Evolutionary conservation across 2,113 vertebrate species (phyloP), one percentile per base, ranked within the genome.

Genomic region (Channa maculata): DNA sequence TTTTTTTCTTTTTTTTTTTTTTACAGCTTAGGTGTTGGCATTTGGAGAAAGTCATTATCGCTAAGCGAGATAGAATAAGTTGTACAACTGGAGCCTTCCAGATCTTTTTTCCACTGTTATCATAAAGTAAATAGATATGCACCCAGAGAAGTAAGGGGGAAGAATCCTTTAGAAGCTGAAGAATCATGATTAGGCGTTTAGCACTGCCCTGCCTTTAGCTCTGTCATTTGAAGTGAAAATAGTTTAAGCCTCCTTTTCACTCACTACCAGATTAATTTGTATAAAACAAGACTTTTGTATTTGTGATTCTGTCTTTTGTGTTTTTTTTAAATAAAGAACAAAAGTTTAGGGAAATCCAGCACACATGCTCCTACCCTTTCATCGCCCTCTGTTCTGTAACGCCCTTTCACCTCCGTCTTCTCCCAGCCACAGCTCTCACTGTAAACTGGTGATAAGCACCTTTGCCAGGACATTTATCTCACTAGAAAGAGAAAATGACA

Each of bases 401-500:
- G 69, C 41, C 55, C 61, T 36, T 65, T 83, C 41, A 67, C 67
- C 77, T 70, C 45, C n/a, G 33, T 36, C 4, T 71, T 64, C 49
- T 15, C 65, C 71, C 51, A 14, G 62, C 59, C 24, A 34, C 46
- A n/a, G 66, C 77, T 37, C 51, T 75, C 46, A 37, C 39, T 6
- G 53, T 71, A 59, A 72, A 77, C 34, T 33, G 67, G 67, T 15
- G 71, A 85, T 85, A 74, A 88, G 86, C 71, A 77, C 68, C 75
- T 81, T 77, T 60, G 49, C 54, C 6, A 2, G 15, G 43, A 63
- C 77, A 75, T 88, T 85, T 80, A 85, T 88, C 87, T 85, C 75
- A 1, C 36, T 57, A 65, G 70, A 80, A 76, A 48, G 85, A 83
- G 78, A 69, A 79, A 64, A 81, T 65, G 86, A 88, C 79, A 87